These are phyloP conservation scores for Aeoliscus strigatus DNA, from an alignment of 2,797 vertebrate species.

Conservation along the genomic window DNA sequence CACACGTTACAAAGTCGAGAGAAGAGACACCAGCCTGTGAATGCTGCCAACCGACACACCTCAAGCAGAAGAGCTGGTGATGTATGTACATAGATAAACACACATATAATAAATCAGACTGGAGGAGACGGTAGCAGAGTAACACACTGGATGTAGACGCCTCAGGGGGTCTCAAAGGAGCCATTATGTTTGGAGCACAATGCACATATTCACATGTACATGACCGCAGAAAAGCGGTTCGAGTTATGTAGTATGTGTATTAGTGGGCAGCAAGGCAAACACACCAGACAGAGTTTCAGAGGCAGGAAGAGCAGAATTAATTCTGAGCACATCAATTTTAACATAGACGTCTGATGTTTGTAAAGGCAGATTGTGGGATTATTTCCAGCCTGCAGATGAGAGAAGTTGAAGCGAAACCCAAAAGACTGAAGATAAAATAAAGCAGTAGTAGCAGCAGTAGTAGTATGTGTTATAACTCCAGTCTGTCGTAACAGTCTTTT, in stretches of 20 bases:
- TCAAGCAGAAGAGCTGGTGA: constrained; percentile 33
- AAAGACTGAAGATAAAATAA: too few species aligned
- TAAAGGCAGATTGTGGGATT: too few species aligned
- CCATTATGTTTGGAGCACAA: constrained; percentile 31
- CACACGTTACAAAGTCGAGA: constrained; percentile 28
- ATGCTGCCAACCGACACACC: constrained; percentile 25
- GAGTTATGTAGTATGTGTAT: constrained; percentile 18
- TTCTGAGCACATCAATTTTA: too few species aligned
- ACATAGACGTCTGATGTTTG: too few species aligned
- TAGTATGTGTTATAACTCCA: too few species aligned
- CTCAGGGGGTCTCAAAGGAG: constrained; percentile 38
- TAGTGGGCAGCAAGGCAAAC: constrained; percentile 8
- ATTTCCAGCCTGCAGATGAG: too few species aligned
- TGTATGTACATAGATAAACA: constrained; percentile 43
- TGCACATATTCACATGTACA: constrained; percentile 52
- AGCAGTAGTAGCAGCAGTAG: too few species aligned
- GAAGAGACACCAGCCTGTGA: constrained; percentile 17
- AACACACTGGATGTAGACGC: constrained; percentile 31
- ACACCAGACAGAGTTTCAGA: too few species aligned
- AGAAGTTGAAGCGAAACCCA: too few species aligned
- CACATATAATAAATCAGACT: constrained; percentile 38
- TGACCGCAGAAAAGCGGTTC: constrained; percentile 19
- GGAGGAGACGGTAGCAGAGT: constrained; percentile 32
- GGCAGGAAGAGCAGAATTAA: too few species aligned
- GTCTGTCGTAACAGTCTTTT: too few species aligned